phyloP scores from a whole-genome alignment of 2,113 vertebrate genomes.

The Turdus rufiventris region DNA sequence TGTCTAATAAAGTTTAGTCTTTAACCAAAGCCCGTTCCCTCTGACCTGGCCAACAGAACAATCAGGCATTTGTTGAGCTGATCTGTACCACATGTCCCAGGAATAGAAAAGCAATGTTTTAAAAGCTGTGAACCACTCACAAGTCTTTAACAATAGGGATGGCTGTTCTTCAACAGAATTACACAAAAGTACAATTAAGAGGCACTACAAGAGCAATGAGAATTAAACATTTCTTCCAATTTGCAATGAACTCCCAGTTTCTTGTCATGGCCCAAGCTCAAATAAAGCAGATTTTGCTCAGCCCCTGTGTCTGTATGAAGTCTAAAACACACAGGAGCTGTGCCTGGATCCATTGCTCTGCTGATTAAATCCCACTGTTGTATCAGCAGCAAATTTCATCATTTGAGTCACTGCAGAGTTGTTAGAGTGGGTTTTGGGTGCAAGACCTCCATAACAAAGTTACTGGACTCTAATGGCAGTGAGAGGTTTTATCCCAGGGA shows the following conservation, averaged over 20 bases:
- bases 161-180: neutral
- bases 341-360: neutral
- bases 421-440: neutral
- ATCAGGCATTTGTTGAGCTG: neutral
- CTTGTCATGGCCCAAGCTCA: neutral
- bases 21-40: neutral
- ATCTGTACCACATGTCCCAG: neutral
- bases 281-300: neutral
- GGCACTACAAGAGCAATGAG: neutral
- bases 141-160: neutral
- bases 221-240: neutral
- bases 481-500: neutral
- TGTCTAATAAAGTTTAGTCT: neutral
- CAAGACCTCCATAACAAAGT: neutral
- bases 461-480: neutral
- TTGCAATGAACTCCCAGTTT: neutral
- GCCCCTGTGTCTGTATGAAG: neutral
- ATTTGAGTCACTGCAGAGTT: neutral
- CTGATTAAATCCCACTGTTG: neutral
- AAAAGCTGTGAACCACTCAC: neutral
- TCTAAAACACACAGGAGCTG: neutral
- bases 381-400: neutral
- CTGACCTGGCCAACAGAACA: neutral
- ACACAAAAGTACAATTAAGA: neutral
- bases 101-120: neutral